Conservation (phyloP, 2,113 vertebrate genomes). For the Phrynosoma blainvillii region DNA sequence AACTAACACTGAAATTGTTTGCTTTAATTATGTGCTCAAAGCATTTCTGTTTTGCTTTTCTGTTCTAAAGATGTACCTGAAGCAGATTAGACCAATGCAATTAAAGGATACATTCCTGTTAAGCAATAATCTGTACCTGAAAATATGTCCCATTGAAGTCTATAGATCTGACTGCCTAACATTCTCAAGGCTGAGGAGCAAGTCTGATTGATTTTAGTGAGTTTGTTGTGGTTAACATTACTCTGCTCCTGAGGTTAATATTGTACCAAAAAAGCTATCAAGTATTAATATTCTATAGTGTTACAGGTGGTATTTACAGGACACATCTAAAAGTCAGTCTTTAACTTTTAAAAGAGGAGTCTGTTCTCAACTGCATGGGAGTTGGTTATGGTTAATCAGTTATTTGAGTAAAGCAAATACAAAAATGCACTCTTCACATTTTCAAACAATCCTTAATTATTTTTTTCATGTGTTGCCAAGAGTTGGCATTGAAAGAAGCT, state of each 20-base stretch:
- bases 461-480: neutral
- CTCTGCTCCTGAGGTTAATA: neutral
- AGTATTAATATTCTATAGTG: neutral
- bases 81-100: neutral
- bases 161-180: no score
- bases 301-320: neutral
- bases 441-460: neutral
- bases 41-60: neutral
- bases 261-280: neutral
- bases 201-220: neutral
- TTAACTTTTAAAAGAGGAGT: neutral
- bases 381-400: neutral
- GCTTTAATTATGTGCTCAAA: neutral
- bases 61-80: neutral
- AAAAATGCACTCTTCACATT: no score
- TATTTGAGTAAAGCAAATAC: neutral
- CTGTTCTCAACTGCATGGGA: neutral
- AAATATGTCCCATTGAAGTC: neutral
- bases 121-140: neutral
- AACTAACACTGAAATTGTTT: neutral
- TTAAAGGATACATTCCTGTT: neutral
- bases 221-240: neutral
- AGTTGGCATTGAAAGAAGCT: neutral
- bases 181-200: neutral
- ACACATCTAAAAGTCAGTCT: neutral